Base-by-base conservation (phyloP, 2,888 invertebrate species). In the Ectobius pallidus region DNA sequence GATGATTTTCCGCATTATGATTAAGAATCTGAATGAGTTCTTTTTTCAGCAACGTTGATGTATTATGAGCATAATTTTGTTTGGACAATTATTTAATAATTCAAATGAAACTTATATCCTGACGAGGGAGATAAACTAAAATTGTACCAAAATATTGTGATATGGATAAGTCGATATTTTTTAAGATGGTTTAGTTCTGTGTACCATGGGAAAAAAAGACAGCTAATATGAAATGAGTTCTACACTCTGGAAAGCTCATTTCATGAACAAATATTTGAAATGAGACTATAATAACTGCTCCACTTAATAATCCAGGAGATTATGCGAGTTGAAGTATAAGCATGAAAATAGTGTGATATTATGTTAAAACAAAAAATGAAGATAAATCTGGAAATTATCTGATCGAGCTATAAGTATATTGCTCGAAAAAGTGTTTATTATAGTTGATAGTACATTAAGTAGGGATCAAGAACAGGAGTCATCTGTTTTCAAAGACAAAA, bases 301-400 rank as follows among this genome's bases (percentile, higher is more conserved):
- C 42, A 65, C 22, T 65, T 27, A 65, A 25, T 25, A 25, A 65
- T 42, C 22, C 65, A 65, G n/a, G 44, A 22, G 14, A 20, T 42
- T 25, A 49, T 46, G 27, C 46, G 46, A 32, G 55, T 69, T 32
- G 30, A 27, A 39, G n/a, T 22, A 69, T 55, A 22, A 55, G n/a
- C n/a, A n/a, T n/a, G n/a, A n/a, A n/a, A 63, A 46, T 49, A 71
- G 70, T 71, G 71, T 71, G 71, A 71, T 71, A 70, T 62, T 69
- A 42, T 70, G 18, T 70, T 46, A 20, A 63, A 27, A 65, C 4
- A 46, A 42, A 65, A 25, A 18, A 9, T 1, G 20, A 55, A 14
- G 22, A 22, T 22, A 46, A n/a, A 18, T 30, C 16, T 25, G n/a
- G 65, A 46, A 46, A 65, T 16, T 22, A 44, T 11, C 14, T 4